These are phyloP conservation scores for Platichthys flesus DNA, from an alignment of 2,113 vertebrate species.

Conservation along the genomic window DNA sequence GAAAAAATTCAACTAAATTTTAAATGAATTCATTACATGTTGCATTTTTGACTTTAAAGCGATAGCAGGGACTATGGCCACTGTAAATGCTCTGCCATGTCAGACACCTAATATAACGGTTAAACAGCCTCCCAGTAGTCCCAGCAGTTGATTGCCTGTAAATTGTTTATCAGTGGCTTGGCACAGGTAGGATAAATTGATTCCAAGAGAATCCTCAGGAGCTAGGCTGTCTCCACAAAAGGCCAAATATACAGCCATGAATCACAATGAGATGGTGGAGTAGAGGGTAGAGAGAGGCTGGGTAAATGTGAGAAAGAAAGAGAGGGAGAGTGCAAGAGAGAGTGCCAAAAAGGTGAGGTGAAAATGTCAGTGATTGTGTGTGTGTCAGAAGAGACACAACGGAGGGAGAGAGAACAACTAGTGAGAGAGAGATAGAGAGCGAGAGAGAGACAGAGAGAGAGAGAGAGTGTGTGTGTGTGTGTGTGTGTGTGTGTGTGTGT, in stretches of 20 bases:
- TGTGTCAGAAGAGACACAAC: conserved; percentile 15
- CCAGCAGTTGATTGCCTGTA: conserved; percentile 71
- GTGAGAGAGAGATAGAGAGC: too few species aligned
- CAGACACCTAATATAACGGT: conserved; percentile 71
- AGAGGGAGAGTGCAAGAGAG: conserved; percentile 4
- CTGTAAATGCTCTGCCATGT: conserved; percentile 57
- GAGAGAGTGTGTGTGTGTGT: too few species aligned
- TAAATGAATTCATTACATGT: conserved; percentile 11
- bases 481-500: too few species aligned
- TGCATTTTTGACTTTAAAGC: conserved; percentile 39
- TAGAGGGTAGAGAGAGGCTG: conserved; percentile 17
- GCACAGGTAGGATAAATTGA: conserved; percentile 71
- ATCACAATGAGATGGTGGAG: conserved; percentile 66
- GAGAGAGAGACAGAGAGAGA: too few species aligned
- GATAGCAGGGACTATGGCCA: neutral
- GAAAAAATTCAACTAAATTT: neutral
- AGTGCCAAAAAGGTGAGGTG: conserved; percentile 25
- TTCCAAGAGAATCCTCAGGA: conserved; percentile 75
- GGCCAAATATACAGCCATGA: conserved; percentile 72
- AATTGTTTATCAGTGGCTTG: conserved; percentile 78
- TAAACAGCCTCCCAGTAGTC: conserved; percentile 71
- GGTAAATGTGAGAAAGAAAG: conserved; percentile 4
- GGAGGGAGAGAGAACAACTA: neutral
- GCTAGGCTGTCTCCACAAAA: conserved; percentile 68
- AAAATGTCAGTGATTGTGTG: conserved; percentile 52